Base-by-base conservation (phyloP, 2,888 invertebrate genomes). In the Acleris emargana region DNA sequence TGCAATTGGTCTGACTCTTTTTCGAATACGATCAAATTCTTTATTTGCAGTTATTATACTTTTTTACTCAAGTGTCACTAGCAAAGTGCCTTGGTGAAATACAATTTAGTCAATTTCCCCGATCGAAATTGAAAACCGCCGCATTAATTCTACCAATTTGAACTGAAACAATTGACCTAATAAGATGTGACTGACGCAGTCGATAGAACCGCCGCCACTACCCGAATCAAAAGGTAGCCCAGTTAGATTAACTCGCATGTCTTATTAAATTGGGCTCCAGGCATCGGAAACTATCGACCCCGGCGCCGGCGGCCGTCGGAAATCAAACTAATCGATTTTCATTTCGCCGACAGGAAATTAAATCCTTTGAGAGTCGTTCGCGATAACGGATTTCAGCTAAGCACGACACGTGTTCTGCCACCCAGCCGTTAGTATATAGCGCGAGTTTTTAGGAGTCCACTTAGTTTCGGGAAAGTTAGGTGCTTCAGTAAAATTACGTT, bases 311-410 rank as follows among this genome's bases (percentile, higher is more conserved):
- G 82, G 83, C 81, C 84, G 76, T 77, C 89, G 92, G 92, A 92
- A 90, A 91, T 91, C 86, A 83, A 91, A 90, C 91, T 91, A 91
- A 92, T 92, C 92, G 91, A 91, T 91, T 91, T 88, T 89, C 91
- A 90, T 92, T 91, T 87, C 84, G 82, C 77, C 83, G 85, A 82
- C 90, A 90, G 92, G 92, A 92, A 92, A 92, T 92, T 92, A 91
- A 92, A 92, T 91, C 91, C 91, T 91, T 91, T 91, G 89, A 87
- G 89, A 89, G 82, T 83, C 86, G 86, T 81, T 81, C 84, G 74
- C 86, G 89, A 91, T 90, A 90, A 85, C 88, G 87, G 86, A 87
- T 87, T 89, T 85, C 83, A 83, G 82, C 85, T 89, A 86, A 89
- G 87, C 86, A 83, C 86, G 89, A 91, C 89, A 89, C 88, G 86